Evolutionary conservation across 1,140 invertebrate genomes (phyloP).

Genomic region (Drosophila kurseongensis): DNA sequence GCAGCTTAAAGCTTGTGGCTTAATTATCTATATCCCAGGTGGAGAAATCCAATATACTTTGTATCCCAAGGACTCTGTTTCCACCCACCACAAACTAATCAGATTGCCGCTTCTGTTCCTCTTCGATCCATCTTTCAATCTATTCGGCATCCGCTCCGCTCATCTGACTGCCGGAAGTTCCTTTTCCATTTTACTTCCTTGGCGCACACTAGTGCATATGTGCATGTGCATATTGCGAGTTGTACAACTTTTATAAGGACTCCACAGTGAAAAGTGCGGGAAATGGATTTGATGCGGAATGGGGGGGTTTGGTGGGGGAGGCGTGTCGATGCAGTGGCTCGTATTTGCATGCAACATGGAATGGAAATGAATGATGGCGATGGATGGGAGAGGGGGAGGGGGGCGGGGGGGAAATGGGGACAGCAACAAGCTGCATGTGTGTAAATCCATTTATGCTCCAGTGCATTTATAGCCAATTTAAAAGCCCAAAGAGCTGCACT

Average conservation of each 20-base stretch:
- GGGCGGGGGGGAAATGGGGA: neutral
- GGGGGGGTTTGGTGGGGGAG: neutral
- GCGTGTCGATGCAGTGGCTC: constrained; percentile 38
- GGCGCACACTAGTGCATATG: constrained; percentile 3
- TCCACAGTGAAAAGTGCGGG: constrained; percentile 5
- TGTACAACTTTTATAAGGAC: constrained; percentile 16
- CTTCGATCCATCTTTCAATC: constrained; percentile 26
- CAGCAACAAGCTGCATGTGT: constrained; percentile 76
- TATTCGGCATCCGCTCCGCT: constrained; percentile 19
- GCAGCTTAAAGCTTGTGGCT: too few species aligned
- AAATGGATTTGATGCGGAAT: constrained; percentile 8
- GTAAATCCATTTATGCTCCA: constrained; percentile 79
- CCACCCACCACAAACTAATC: constrained; percentile 12
- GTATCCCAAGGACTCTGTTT: neutral
- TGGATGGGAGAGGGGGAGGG: too few species aligned
- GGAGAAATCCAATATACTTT: neutral
- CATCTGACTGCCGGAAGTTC: constrained; percentile 27
- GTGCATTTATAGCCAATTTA: constrained; percentile 79
- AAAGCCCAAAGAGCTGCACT: constrained; percentile 52
- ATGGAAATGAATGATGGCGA: constrained; percentile 43
- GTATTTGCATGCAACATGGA: constrained; percentile 72
- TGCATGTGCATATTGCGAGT: constrained; percentile 1
- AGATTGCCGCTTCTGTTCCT: neutral
- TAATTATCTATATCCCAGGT: too few species aligned
- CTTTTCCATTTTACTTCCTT: constrained; percentile 37